phyloP scores from a whole-genome alignment of 2,797 vertebrate species.

The Alcedo quadribrachys region DNA sequence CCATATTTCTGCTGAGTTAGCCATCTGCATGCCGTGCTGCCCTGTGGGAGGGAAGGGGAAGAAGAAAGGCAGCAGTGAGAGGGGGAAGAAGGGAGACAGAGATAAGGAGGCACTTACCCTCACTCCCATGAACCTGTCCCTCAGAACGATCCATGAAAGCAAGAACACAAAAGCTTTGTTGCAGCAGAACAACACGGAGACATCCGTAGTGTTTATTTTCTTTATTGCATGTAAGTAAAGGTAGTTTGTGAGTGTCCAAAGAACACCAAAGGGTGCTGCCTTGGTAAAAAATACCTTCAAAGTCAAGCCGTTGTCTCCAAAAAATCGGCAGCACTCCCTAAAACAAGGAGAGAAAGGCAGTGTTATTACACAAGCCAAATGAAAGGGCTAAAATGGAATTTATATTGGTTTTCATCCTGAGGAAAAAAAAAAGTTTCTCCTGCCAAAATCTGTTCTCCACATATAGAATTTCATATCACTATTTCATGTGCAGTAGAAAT shows the following conservation, averaged over 20 bases:
- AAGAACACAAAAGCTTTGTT: slow-evolving; percentile 99
- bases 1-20: neutral
- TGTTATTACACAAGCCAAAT: slow-evolving; percentile 51
- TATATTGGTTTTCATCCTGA: neutral
- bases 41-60: neutral
- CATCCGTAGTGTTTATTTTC: slow-evolving; percentile 97
- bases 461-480: neutral
- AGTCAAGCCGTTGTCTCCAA: slow-evolving; percentile 94
- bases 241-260: slow-evolving; percentile 99
- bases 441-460: neutral
- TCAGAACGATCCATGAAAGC: slow-evolving; percentile 97
- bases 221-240: slow-evolving; percentile 98
- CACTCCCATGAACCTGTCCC: slow-evolving; percentile 98
- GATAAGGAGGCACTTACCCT: slow-evolving; percentile 87
- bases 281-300: slow-evolving; percentile 93
- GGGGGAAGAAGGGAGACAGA: slow-evolving; percentile 47
- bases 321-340: slow-evolving; percentile 96
- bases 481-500: neutral
- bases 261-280: slow-evolving; percentile 93
- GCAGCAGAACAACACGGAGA: slow-evolving; percentile 97
- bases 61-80: neutral
- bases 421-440: neutral
- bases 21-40: neutral
- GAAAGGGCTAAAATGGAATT: neutral
- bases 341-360: slow-evolving; percentile 75